phyloP scores from a whole-genome alignment of 2,113 vertebrate genomes.

The Ornithorhynchus anatinus region DNA sequence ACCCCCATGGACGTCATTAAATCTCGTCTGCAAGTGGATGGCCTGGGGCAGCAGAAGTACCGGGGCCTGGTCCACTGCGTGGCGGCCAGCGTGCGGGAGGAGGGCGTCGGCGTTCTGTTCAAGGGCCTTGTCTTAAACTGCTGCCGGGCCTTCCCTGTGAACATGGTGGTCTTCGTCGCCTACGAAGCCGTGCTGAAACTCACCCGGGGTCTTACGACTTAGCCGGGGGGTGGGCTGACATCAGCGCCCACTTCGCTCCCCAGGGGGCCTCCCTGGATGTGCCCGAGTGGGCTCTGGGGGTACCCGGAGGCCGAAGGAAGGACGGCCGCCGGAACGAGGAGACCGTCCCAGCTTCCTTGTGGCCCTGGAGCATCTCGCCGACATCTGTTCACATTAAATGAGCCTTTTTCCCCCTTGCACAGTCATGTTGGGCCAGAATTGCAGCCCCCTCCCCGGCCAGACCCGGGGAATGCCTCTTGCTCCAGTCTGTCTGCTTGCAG shows the following conservation, averaged over 20 bases:
- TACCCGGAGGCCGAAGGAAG: too few species aligned
- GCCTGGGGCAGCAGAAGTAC: slow-evolving; percentile 72
- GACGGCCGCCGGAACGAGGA: too few species aligned
- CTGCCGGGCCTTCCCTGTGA: slow-evolving; percentile 87
- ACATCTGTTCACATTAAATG: too few species aligned
- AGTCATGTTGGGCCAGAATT: too few species aligned
- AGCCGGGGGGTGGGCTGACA: too few species aligned
- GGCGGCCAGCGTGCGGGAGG: slow-evolving; percentile 73
- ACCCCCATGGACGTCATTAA: slow-evolving; percentile 96
- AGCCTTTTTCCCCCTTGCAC: too few species aligned
- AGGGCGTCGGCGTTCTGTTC: slow-evolving; percentile 83
- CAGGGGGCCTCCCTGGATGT: accelerated
- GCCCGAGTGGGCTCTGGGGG: not conserved
- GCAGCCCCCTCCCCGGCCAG: too few species aligned
- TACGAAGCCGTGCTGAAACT: slow-evolving; percentile 81
- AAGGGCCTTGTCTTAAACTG: slow-evolving; percentile 86
- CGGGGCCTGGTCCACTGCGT: slow-evolving; percentile 83
- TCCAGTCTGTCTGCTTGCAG: not conserved
- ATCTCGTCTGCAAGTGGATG: slow-evolving; percentile 85
- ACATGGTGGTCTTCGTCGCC: slow-evolving; percentile 85
- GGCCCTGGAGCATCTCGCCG: too few species aligned
- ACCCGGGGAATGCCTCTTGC: too few species aligned
- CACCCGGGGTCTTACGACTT: slow-evolving; percentile 37
- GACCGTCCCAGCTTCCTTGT: too few species aligned
- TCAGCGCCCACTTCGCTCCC: accelerated